These are phyloP conservation scores for Amblyornis subalaris DNA, from an alignment of 2,113 vertebrate species.

Conservation along the genomic window DNA sequence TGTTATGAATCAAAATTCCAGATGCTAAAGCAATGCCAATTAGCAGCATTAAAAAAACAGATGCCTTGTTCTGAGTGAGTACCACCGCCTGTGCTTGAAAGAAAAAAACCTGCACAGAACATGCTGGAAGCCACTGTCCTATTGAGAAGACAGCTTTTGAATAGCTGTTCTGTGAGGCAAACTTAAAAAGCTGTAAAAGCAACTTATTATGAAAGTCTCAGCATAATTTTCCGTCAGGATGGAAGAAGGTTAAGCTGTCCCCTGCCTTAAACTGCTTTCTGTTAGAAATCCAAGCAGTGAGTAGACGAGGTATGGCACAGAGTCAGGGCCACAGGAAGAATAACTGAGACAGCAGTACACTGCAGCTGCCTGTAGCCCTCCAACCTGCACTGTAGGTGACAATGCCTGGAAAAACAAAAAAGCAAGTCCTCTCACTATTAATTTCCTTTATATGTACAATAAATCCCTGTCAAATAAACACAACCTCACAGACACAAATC, in stretches of 20 bases:
- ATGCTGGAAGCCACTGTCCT: conserved; percentile 47
- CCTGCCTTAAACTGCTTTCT: conserved; percentile 51
- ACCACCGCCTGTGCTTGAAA: conserved; percentile 10
- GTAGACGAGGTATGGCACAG: background rate
- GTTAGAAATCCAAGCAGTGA: background rate
- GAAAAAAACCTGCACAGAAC: background rate
- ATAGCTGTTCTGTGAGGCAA: conserved; percentile 31
- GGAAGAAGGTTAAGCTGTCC: conserved; percentile 58
- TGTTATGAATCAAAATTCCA: conserved; percentile 58
- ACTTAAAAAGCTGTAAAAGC: conserved; percentile 55
- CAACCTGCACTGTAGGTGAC: background rate
- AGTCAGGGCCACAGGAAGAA: background rate
- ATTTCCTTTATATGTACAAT: background rate
- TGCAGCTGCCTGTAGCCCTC: background rate
- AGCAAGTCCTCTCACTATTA: background rate
- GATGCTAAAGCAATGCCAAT: conserved; percentile 56
- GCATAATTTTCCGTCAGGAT: conserved; percentile 48
- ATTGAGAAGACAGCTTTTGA: conserved; percentile 50
- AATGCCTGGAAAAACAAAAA: background rate
- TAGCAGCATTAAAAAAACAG: conserved; percentile 51
- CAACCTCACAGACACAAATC: background rate
- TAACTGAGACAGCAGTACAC: background rate
- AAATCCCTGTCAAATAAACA: background rate
- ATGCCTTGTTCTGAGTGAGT: conserved; percentile 25
- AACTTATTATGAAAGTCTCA: conserved; percentile 53